Evolutionary conservation across 2,888 invertebrate species (phyloP).

Genomic region (Rotaria magnacalcarata): DNA sequence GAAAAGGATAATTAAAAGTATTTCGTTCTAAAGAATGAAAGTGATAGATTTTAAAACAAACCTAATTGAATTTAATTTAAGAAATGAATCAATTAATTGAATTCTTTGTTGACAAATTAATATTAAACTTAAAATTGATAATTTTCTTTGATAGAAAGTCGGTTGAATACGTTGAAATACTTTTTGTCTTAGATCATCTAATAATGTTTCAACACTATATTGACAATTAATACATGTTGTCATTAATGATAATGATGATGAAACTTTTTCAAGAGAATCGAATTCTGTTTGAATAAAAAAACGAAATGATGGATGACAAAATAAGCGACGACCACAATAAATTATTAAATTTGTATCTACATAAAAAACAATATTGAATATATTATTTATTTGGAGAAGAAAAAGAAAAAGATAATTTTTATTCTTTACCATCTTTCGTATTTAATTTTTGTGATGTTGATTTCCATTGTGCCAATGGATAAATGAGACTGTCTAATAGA

Average conservation of each 20-base stretch:
- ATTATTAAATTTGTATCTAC: slow-evolving; percentile 43
- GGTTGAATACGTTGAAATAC: slow-evolving; percentile 38
- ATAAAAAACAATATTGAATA: no score
- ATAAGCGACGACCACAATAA: slow-evolving; percentile 43
- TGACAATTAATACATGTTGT: slow-evolving; percentile 37
- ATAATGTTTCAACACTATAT: slow-evolving; percentile 40
- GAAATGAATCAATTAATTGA: slow-evolving; percentile 32
- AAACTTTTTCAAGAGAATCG: background rate
- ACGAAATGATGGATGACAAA: slow-evolving; percentile 39
- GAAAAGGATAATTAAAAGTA: no score
- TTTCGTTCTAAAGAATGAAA: no score
- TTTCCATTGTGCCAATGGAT: slow-evolving; percentile 42
- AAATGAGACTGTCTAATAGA: slow-evolving; percentile 40
- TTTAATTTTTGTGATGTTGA: background rate
- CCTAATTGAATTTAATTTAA: slow-evolving; percentile 33
- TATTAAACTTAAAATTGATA: background rate
- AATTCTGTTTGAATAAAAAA: slow-evolving; percentile 35
- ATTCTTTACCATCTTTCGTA: background rate
- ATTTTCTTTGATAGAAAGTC: slow-evolving; percentile 25
- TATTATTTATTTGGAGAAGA: no score
- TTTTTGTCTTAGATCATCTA: slow-evolving; percentile 37
- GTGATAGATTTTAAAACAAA: no score
- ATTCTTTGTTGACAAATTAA: slow-evolving; percentile 36
- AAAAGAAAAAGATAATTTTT: no score
- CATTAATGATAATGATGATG: background rate